Conservation (phyloP, 53 echinoderm and acorn worm genomes). For the Crossaster papposus region DNA sequence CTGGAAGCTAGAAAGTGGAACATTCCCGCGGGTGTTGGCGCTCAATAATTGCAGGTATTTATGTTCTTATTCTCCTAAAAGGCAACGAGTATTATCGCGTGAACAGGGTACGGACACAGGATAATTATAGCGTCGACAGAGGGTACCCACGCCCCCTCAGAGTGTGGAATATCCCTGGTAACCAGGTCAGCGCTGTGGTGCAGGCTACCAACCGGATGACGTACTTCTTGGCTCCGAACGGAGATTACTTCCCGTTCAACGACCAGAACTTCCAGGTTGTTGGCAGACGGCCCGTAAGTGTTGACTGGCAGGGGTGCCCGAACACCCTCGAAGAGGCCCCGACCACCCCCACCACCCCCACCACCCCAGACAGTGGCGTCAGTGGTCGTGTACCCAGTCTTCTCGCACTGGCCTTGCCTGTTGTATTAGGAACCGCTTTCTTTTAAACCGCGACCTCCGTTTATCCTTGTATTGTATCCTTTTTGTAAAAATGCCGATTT, state of each 20-base stretch:
- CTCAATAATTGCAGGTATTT: neutral
- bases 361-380: conserved; percentile 22
- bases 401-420: conserved; percentile 3
- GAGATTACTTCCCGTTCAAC: conserved; percentile 76
- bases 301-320: conserved; percentile 77
- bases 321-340: neutral
- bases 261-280: conserved; percentile 54
- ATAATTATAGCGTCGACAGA: conserved; percentile 47
- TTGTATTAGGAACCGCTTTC: neutral
- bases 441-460: neutral
- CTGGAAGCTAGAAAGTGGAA: neutral
- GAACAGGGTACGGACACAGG: no score
- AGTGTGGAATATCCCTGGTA: conserved; percentile 74
- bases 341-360: conserved; percentile 1
- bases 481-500: no score
- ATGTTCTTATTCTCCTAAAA: neutral
- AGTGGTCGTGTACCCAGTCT: conserved; percentile 20
- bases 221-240: conserved; percentile 78
- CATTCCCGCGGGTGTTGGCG: neutral
- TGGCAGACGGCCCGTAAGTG: conserved; percentile 51
- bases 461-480: no score
- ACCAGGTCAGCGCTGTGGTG: conserved; percentile 63
- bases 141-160: conserved; percentile 79
- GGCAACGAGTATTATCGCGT: conserved; percentile 79
- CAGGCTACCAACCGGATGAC: conserved; percentile 77